Base-by-base conservation (phyloP, 1,140 invertebrate species). In the Drosophila repletoides region DNA sequence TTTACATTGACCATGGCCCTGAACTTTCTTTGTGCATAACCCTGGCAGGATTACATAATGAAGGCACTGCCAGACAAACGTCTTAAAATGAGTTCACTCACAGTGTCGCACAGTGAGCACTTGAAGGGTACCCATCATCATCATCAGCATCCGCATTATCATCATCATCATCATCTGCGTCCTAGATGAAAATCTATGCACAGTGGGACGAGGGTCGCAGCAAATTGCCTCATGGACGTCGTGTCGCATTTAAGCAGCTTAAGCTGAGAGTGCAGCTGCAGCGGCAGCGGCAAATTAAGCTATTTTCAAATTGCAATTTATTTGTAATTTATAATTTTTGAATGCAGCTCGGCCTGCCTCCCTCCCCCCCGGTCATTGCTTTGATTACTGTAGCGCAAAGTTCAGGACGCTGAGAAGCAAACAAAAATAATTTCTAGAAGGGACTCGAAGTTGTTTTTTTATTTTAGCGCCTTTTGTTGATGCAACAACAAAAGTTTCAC, bases 1-100 rank as follows among this genome's bases (percentile, higher is more conserved):
- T 48, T 79, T 61, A 38, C 66, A 68, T 52, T 86, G 79, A 84
- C 79, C 79, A 66, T 83, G 77, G 63, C 77, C 79, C 33, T 84
- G 80, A 84, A 79, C 79, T 75, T 84, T 72, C 21, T 33, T 67
- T 51, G 59, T 31, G 52, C 41, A 19, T 48, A 49, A 12, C 28
- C 29, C n/a, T 15, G 17, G 58, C 36, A 38, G 61, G 46, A 65
- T 74, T 61, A 65, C 28, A 22, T 86, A 75, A 84, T 75, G 80
- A 75, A 31, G 66, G 24, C 26, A 34, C 28, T 38, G 74, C 56
- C 75, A 86, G 81, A 86, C 79, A 84, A 86, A 75, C 55, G 71
- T 63, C 80, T 86, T 63, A 49, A 65, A 84, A 86, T 84, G 71
- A 84, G 74, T 63, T 51, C 66, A 45, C 77, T 76, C 48, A 36